Evolutionary conservation across 1,140 invertebrate species (phyloP), one percentile per base, ranked within the genome.

Genomic region (Melanaphis sacchari): DNA sequence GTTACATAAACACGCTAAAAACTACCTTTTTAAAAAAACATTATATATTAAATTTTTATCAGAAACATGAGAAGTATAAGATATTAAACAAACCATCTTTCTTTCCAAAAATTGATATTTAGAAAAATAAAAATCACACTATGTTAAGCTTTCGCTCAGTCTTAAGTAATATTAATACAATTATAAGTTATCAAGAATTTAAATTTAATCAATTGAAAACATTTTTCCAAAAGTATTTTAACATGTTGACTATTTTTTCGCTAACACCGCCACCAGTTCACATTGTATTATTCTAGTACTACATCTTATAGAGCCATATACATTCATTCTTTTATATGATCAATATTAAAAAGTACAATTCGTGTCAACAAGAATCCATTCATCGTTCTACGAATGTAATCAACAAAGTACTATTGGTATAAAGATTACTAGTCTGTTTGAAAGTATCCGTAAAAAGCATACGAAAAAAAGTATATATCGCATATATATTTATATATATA

Each of bases 321-420:
- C 4, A 85, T 41, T 41, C 24, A n/a, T 66, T 66, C 31, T 66
- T n/a, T n/a, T 41, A 31, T 85, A 3, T 85, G 24, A 43, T 85
- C 24, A 41, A 85, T 85, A 31, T 85, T 85, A 85, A 43, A 87
- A 87, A 46, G 18, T 87, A 31, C 18, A 43, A 43, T 87, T 31
- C 21, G 46, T 8, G 31, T 46, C 41, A 87, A 87, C 41, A 7
- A 38, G 41, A 46, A 46, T 46, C 41, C 85, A 87, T 46, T 22
- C 41, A 46, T 87, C 4, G 31, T n/a, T 87, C 31, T 11, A 31
- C 41, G 24, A 87, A 87, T 46, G 26, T 87, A 87, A 87, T 87
- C 85, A 87, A 87, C 85, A 87, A 87, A 46, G 85, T 87, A 46
- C 41, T 87, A 46, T 87, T 43, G 40, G 40, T 41, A 66, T n/a